Evolutionary conservation across 2,797 vertebrate genomes (phyloP).

Genomic region (Micropoecilia bifurca): DNA sequence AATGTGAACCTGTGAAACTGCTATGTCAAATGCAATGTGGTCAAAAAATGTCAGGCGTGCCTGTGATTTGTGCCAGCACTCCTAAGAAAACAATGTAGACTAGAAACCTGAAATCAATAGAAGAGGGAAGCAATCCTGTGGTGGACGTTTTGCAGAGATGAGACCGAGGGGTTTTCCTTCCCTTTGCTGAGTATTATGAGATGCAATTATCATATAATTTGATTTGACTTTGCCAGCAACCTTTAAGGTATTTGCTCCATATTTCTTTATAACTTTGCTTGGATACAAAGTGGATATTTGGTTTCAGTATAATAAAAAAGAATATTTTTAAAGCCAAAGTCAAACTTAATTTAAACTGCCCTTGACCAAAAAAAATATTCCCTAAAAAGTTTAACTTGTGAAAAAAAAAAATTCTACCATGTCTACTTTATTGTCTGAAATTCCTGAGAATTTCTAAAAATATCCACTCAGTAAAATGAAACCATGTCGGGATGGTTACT

Average conservation of each 20-base stretch:
- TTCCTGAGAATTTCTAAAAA: slow-evolving; percentile 23
- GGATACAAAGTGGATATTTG: neutral
- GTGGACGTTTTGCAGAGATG: slow-evolving; percentile 6
- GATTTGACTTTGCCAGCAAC: neutral
- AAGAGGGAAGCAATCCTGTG: slow-evolving; percentile 24
- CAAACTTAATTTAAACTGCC: neutral
- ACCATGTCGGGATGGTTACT: neutral
- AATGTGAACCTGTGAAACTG: neutral
- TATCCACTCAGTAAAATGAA: neutral
- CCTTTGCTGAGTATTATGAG: neutral
- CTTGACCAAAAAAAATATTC: neutral
- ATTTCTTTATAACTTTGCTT: neutral
- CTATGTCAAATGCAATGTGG: neutral
- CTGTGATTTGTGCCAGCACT: no score
- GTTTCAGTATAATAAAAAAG: neutral
- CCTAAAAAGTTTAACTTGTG: neutral
- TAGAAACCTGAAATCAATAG: neutral
- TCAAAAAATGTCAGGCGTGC: neutral
- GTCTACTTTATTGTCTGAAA: neutral
- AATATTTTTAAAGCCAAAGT: neutral
- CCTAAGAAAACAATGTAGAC: neutral
- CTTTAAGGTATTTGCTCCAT: neutral
- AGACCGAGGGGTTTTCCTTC: neutral
- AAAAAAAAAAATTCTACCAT: neutral
- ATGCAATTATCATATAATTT: neutral